Evolutionary conservation across 2,113 vertebrate genomes (phyloP).

Genomic region (Sebastes fasciatus): DNA sequence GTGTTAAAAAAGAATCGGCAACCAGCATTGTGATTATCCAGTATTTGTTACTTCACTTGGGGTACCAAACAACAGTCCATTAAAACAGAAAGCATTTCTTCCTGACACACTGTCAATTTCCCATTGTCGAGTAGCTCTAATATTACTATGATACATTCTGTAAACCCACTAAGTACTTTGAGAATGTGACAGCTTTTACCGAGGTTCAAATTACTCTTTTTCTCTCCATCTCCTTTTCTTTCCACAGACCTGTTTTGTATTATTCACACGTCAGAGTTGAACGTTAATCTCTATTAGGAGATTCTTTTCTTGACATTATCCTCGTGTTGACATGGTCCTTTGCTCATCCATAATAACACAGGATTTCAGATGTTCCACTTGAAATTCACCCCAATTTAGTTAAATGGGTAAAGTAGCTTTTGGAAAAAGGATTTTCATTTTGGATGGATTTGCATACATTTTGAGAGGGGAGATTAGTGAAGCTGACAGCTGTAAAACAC

Average conservation of each 20-base stretch:
- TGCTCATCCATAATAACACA: slow-evolving; percentile 22
- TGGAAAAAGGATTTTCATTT: slow-evolving; percentile 35
- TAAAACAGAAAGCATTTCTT: not conserved
- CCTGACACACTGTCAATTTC: not conserved
- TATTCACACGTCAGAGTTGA: slow-evolving; percentile 6
- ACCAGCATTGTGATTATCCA: not conserved
- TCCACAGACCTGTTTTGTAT: slow-evolving; percentile 17
- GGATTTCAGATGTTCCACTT: slow-evolving; percentile 39
- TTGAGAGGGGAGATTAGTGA: slow-evolving; percentile 27
- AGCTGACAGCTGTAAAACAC: slow-evolving; percentile 15
- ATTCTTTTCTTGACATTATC: slow-evolving; percentile 20
- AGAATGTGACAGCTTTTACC: not conserved
- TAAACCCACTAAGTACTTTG: not conserved
- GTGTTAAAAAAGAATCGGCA: no score
- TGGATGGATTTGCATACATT: slow-evolving; percentile 47
- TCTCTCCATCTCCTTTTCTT: not conserved
- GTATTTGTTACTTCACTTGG: not conserved
- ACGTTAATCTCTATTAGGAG: slow-evolving; percentile 8
- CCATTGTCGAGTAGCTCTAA: not conserved
- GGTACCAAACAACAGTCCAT: not conserved
- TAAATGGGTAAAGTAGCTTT: slow-evolving; percentile 42
- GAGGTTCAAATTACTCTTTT: not conserved
- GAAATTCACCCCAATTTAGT: slow-evolving; percentile 44
- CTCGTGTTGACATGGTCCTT: slow-evolving; percentile 1
- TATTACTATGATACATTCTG: no score